phyloP scores from a whole-genome alignment of 2,113 vertebrate species.

The Strix uralensis region DNA sequence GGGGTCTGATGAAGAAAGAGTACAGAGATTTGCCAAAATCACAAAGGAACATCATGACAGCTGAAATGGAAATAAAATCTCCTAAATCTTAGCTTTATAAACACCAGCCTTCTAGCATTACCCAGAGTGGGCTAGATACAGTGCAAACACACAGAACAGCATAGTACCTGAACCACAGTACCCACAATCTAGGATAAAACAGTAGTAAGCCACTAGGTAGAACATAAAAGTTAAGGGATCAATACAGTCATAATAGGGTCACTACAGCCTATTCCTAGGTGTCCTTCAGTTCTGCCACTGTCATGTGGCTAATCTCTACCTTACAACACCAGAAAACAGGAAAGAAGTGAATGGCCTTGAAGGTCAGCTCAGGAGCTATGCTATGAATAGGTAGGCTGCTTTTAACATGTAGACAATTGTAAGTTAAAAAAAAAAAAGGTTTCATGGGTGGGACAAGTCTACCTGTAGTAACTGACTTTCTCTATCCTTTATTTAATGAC shows the following conservation, averaged over 20 bases:
- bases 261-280: not conserved
- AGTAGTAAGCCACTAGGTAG: not conserved
- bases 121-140: not conserved
- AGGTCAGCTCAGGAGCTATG: not conserved
- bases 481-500: not conserved
- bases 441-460: not conserved
- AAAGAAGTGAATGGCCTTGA: not conserved
- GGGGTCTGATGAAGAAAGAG: not conserved
- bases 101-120: not conserved
- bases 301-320: not conserved
- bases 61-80: not conserved
- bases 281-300: not conserved
- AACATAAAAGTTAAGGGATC: not conserved
- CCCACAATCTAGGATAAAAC: not conserved
- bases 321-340: not conserved
- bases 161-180: not conserved
- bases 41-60: not conserved
- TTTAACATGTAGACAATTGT: not conserved
- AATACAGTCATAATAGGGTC: accelerated
- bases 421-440: not conserved
- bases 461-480: not conserved
- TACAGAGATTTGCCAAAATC: not conserved
- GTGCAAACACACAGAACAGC: not conserved
- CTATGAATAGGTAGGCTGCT: not conserved
- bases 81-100: not conserved